Percentiles rank a stretch among this genome's conserved stretches.
Evolutionary conservation across 35 echinoderm and acorn worm genomes (phyloP).

Genomic region (Apostichopus parvimensis): DNA sequence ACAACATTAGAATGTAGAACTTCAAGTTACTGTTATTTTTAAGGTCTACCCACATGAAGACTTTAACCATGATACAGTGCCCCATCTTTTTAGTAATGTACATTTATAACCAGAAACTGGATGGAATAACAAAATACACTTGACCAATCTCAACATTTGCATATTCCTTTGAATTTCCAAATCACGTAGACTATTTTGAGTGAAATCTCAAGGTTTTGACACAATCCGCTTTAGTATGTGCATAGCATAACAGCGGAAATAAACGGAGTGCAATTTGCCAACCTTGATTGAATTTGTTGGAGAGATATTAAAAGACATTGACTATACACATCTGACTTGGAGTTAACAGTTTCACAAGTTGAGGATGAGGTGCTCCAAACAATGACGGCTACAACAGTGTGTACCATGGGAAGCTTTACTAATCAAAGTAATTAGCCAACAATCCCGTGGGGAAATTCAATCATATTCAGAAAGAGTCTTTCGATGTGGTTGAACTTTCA

Average conservation of each 20-base stretch:
- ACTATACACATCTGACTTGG: not conserved
- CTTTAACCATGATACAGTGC: too few species aligned
- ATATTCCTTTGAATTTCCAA: conserved; percentile 3
- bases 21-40: too few species aligned
- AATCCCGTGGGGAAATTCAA: conserved; percentile 31
- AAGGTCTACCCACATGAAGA: too few species aligned
- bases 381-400: not conserved
- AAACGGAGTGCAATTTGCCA: not conserved
- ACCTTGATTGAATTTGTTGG: conserved; percentile 33
- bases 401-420: not conserved
- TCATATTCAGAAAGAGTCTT: not conserved
- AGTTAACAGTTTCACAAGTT: conserved; percentile 13
- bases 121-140: not conserved
- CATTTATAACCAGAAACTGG: too few species aligned
- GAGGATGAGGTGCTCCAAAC: not conserved
- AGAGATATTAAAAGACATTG: not conserved
- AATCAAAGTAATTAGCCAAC: conserved; percentile 35
- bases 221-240: not conserved
- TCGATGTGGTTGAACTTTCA: not conserved
- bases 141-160: not conserved
- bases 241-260: not conserved
- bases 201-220: conserved; percentile 7
- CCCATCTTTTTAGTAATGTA: too few species aligned
- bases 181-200: not conserved
- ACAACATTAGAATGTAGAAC: too few species aligned